Base-by-base conservation (phyloP, 2,888 invertebrate species). In the Cyrtodaria siliqua region DNA sequence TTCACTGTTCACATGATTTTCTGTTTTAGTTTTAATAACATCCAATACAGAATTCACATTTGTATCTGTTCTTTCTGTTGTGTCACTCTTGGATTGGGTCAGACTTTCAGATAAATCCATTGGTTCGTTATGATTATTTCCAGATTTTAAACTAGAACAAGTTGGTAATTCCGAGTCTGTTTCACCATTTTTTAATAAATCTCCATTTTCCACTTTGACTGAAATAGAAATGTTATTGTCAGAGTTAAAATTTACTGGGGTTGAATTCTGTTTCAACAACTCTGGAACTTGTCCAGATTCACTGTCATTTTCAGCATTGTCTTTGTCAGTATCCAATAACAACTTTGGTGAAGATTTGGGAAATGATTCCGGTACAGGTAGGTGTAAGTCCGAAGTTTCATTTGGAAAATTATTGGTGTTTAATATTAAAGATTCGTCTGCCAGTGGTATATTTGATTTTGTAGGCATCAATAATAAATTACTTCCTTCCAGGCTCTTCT, bases 11-110 rank as follows among this genome's bases (percentile, higher is more conserved):
- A 77, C 77, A 38, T 77, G 4, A 33, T 33, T 33, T 33, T 33
- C 33, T 33, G 33, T 33, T 33, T 33, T 33, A 12, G 12, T 33
- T 33, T 33, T 33, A 33, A 12, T 33, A 33, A 33, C 33, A 8
- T 33, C 33, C 12, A 12, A 33, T 33, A 33, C 12, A 33, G 33
- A 33, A 33, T 33, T 33, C 12, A 33, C 33, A 33, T 4, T 8
- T 33, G 52, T 90, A 57, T 76, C 83, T 88, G 64, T 91, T 33
- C 6, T 87, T 55, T 77, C 83, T 23, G 86, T 86, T 52, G 86
- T 89, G 49, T 91, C 88, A 57, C 87, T 85, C 12, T 47, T 60
- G 24, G 60, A 62, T 18, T 52, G 47, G 40, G 16, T 33, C 33
- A 50, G 8, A 16, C 23, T 1, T 23, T 52, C 52, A 24, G 52